These are phyloP conservation scores for Caerostris extrusa DNA, from an alignment of 1,140 invertebrate genomes.

Conservation along the genomic window DNA sequence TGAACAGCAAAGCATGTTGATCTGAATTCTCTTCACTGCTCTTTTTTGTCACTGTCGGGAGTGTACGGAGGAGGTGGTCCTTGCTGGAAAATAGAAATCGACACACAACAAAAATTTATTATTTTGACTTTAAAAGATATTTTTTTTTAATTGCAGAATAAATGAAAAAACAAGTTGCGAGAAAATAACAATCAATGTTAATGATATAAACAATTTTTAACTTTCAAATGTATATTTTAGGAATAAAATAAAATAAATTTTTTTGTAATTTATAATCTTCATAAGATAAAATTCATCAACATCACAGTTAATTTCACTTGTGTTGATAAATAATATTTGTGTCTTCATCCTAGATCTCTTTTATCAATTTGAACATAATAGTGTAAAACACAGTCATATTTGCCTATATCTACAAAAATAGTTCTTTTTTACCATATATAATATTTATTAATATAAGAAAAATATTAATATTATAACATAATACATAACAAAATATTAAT, in stretches of 20 bases:
- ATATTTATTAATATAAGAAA: too few relatives aligned
- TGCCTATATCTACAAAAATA: too few relatives aligned
- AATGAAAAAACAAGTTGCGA: background rate
- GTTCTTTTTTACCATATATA: too few relatives aligned
- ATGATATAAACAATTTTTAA: background rate
- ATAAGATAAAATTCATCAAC: too few relatives aligned
- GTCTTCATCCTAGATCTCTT: too few relatives aligned
- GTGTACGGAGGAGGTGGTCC: constrained; percentile 83
- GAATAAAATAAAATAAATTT: background rate
- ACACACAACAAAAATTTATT: background rate
- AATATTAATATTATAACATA: too few relatives aligned
- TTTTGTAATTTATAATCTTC: background rate
- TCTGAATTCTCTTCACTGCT: constrained; percentile 54
- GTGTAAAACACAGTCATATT: too few relatives aligned
- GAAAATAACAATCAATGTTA: background rate
- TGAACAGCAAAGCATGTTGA: background rate
- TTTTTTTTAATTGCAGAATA: background rate
- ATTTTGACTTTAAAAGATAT: background rate
- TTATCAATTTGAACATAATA: too few relatives aligned
- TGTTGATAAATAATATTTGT: too few relatives aligned
- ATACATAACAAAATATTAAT: too few relatives aligned
- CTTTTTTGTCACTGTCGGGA: constrained; percentile 68
- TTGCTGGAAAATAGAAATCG: constrained; percentile 82
- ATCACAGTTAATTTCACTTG: too few relatives aligned
- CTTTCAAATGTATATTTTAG: background rate